Conservation (phyloP, 2,113 vertebrate species). For the Macrotis lagotis region DNA sequence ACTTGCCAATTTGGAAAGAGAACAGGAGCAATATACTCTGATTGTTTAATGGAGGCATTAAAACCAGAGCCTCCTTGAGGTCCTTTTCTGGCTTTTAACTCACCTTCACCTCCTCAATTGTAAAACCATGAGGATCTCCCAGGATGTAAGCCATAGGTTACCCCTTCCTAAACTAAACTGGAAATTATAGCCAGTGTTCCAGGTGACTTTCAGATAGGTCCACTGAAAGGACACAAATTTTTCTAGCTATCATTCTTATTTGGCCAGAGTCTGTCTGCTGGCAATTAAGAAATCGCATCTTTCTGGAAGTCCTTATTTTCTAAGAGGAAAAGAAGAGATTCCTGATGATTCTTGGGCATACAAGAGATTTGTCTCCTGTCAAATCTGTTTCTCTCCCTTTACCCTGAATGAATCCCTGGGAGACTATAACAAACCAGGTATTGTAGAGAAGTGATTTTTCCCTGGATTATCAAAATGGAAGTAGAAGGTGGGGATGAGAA, state of each 20-base stretch:
- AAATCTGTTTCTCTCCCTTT: not conserved
- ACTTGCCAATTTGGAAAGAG: not conserved
- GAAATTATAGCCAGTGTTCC: not conserved
- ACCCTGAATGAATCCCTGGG: not conserved
- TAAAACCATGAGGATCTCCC: not conserved
- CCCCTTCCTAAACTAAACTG: not conserved
- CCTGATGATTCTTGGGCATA: not conserved
- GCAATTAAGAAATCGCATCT: not conserved
- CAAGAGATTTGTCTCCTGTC: not conserved
- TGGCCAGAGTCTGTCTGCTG: not conserved
- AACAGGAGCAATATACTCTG: not conserved
- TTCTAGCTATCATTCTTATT: not conserved
- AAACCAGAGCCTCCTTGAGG: not conserved
- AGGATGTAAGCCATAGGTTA: not conserved
- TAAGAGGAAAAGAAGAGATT: not conserved
- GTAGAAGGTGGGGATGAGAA: not conserved
- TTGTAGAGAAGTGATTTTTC: not conserved
- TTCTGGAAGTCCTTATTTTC: not conserved
- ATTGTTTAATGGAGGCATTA: not conserved
- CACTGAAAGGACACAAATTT: not conserved
- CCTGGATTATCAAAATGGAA: not conserved
- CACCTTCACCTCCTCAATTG: not conserved
- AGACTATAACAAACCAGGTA: not conserved
- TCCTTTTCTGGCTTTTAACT: not conserved
- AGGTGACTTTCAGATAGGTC: not conserved